Evolutionary conservation across 2,797 vertebrate species (phyloP).

Genomic region (Podarcis lilfordi): DNA sequence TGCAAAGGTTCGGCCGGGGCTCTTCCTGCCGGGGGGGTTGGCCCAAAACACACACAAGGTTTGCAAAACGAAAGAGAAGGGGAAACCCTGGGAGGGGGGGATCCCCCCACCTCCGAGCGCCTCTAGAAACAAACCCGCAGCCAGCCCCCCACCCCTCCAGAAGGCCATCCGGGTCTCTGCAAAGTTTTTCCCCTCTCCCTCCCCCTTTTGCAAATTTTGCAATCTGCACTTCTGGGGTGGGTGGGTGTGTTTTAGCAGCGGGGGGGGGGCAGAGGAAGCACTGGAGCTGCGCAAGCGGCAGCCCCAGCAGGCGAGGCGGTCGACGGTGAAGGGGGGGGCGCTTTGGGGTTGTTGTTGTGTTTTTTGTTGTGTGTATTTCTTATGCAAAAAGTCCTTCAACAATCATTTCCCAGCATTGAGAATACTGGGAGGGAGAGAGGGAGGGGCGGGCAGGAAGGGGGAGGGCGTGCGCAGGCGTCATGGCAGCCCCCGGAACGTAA

Average conservation of each 20-base stretch:
- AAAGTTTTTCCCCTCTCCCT: conserved; percentile 66
- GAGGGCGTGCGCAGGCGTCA: conserved; percentile 86
- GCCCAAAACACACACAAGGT: not conserved
- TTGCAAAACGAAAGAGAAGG: conserved; percentile 55
- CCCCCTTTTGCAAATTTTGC: conserved; percentile 74
- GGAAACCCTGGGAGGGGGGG: conserved; percentile 42
- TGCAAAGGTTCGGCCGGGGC: not conserved
- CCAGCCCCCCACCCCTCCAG: not conserved
- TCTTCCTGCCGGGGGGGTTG: not conserved
- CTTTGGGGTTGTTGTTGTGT: not conserved
- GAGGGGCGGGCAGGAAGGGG: accelerated
- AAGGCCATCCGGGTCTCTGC: conserved; percentile 75
- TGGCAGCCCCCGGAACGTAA: conserved; percentile 85
- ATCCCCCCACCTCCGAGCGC: not conserved
- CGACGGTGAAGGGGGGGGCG: not conserved
- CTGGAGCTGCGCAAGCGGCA: not conserved
- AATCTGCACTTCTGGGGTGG: conserved; percentile 66
- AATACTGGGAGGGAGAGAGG: not conserved
- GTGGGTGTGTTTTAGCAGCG: not conserved
- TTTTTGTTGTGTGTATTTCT: not conserved
- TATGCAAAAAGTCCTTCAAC: conserved; percentile 5
- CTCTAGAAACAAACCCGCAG: not conserved
- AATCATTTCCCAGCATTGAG: not conserved
- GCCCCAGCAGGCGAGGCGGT: not conserved
- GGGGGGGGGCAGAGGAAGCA: not conserved